These are phyloP conservation scores for Sesamia inferens DNA, from an alignment of 2,888 invertebrate genomes.

Conservation along the genomic window DNA sequence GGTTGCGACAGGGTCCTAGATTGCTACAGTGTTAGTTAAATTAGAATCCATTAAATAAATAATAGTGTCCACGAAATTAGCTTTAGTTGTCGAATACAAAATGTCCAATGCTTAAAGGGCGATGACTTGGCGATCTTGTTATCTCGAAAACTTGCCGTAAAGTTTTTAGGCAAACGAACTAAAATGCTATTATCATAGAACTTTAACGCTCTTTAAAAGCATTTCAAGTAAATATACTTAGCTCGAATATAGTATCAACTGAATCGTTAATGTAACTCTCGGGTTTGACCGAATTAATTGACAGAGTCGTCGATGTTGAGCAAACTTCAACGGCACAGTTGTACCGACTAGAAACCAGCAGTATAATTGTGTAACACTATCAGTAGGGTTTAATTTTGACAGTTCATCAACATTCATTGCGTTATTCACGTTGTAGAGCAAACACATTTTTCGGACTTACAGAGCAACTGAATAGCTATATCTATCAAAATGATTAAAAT, in stretches of 20 bases:
- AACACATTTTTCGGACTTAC: no score
- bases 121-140: constrained; percentile 41
- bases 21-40: constrained; percentile 58
- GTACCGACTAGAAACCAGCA: background rate
- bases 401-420: no score
- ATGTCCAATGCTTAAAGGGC: constrained; percentile 15
- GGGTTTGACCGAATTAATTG: constrained; percentile 4
- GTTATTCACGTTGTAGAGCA: no score
- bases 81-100: constrained; percentile 28
- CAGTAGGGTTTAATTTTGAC: no score
- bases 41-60: constrained; percentile 59
- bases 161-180: constrained; percentile 35
- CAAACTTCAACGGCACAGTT: background rate
- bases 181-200: constrained; percentile 8
- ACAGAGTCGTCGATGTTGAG: background rate
- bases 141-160: constrained; percentile 30
- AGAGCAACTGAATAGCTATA: no score
- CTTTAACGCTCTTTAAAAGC: constrained; percentile 9
- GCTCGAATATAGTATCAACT: constrained; percentile 15
- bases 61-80: constrained; percentile 44
- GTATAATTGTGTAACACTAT: no score
- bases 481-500: no score
- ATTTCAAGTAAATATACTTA: constrained; percentile 9
- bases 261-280: constrained; percentile 7
- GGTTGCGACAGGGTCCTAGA: constrained; percentile 67